Evolutionary conservation across 2,888 invertebrate genomes (phyloP), one percentile per base, ranked within the genome.

Genomic region (Amphimallon solstitiale): DNA sequence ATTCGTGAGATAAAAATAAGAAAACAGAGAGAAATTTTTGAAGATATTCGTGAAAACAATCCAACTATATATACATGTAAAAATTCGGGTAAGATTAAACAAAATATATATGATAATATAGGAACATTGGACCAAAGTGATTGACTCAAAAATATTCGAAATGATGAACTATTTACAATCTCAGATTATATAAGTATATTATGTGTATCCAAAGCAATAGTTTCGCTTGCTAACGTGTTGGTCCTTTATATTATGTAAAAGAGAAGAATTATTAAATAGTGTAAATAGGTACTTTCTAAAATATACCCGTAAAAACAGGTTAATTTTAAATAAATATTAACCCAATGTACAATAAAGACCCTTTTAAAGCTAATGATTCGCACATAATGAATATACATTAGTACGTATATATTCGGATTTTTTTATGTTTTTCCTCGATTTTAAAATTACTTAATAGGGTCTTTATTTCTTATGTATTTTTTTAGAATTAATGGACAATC

Each of bases 151-250:
- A 23, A 40, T 45, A 21, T 59, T 67, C 29, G 66, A 52, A 60
- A 49, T 52, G 65, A 68, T 63, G 59, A 64, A 62, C 56, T 37
- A 45, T 43, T 38, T 12, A 46, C 43, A 46, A 56, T 48, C 37
- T 48, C 21, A 60, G 19, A 63, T 54, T 38, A 17, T 48, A 51
- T 48, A 65, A 52, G 77, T 74, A 76, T 75, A 76, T 78, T 76
- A 76, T 76, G 79, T 80, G 80, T 81, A 80, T 81, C 79, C 74
- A 77, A 80, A 75, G 81, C 81, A 81, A 82, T 81, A 81, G 81
- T 79, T 76, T 78, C 79, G 80, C 80, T 80, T 81, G 78, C 76
- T 75, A n/a, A 75, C 78, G 78, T 79, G 78, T 81, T 79, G 79
- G 79, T 79, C 78, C 78, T 77, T 76, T 76, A 76, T 75, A 73